phyloP scores from a whole-genome alignment of 2,888 invertebrate species.

The Pocota personata region DNA sequence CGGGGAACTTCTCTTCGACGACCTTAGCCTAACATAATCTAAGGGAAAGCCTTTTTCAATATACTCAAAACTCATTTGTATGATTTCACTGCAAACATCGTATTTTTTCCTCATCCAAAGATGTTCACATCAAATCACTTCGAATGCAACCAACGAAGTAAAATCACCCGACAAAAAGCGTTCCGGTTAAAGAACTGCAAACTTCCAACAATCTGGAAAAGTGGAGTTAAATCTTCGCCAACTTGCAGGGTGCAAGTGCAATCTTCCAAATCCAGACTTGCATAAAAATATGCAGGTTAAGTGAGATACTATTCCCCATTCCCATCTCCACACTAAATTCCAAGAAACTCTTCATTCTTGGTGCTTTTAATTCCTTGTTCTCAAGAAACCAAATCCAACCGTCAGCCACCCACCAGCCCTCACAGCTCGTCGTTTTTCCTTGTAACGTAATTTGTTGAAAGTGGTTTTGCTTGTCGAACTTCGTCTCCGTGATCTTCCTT shows the following conservation, averaged over 20 bases:
- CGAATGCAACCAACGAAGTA: not conserved
- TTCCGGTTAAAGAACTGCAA: conserved; percentile 7
- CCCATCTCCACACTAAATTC: not conserved
- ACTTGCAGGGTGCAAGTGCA: conserved; percentile 1
- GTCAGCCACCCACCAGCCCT: not conserved
- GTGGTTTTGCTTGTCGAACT: conserved; percentile 74
- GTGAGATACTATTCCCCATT: conserved; percentile 4
- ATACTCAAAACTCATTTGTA: not conserved
- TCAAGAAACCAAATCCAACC: not conserved
- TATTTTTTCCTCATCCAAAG: not conserved
- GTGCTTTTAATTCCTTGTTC: not conserved
- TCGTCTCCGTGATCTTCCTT: conserved; percentile 2
- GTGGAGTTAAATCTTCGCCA: conserved; percentile 23
- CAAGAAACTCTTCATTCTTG: not conserved
- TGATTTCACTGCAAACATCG: not conserved
- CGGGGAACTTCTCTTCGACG: no score
- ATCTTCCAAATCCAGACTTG: conserved; percentile 15
- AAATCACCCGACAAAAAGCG: conserved; percentile 4
- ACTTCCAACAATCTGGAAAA: conserved; percentile 39
- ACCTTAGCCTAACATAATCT: no score
- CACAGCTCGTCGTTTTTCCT: conserved; percentile 23
- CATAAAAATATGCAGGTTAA: conserved; percentile 36
- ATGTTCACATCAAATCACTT: not conserved
- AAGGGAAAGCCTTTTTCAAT: no score
- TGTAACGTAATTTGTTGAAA: conserved; percentile 69